phyloP scores from a whole-genome alignment of 2,888 invertebrate species.

The Electrophaes corylata region DNA sequence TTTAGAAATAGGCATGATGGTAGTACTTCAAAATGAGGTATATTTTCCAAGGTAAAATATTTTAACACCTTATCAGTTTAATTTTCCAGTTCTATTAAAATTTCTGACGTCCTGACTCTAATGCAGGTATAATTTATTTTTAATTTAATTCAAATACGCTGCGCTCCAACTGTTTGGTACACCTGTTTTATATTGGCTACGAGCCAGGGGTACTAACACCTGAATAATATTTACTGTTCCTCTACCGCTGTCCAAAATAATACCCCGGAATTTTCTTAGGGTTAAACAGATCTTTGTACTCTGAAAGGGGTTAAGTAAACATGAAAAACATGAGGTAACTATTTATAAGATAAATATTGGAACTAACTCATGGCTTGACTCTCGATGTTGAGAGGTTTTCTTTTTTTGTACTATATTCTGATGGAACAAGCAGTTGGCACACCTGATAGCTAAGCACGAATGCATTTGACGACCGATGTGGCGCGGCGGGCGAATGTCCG shows the following conservation, averaged over 20 bases:
- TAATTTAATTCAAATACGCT: constrained; percentile 3
- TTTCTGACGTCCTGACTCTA: background rate
- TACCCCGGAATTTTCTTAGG: constrained; percentile 1
- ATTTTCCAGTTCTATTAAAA: background rate
- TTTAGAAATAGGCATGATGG: too few species aligned
- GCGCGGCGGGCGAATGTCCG: too few species aligned
- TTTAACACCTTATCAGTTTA: background rate
- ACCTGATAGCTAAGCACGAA: too few species aligned
- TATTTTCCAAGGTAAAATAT: too few species aligned
- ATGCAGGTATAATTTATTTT: constrained; percentile 2
- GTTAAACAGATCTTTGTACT: background rate
- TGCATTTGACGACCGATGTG: too few species aligned
- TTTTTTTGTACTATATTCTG: too few species aligned
- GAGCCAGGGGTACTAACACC: constrained; percentile 15
- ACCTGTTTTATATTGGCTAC: constrained; percentile 13
- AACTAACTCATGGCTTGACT: too few species aligned
- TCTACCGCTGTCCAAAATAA: constrained; percentile 11
- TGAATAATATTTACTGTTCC: constrained; percentile 19
- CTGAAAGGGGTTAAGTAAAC: background rate
- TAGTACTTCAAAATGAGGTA: too few species aligned
- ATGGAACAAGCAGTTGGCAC: too few species aligned
- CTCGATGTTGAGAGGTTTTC: too few species aligned
- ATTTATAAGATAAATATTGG: too few species aligned
- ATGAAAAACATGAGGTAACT: too few species aligned
- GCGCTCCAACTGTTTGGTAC: constrained; percentile 3